phyloP scores from a whole-genome alignment of 2,113 vertebrate genomes.

The Solenodon paradoxus region DNA sequence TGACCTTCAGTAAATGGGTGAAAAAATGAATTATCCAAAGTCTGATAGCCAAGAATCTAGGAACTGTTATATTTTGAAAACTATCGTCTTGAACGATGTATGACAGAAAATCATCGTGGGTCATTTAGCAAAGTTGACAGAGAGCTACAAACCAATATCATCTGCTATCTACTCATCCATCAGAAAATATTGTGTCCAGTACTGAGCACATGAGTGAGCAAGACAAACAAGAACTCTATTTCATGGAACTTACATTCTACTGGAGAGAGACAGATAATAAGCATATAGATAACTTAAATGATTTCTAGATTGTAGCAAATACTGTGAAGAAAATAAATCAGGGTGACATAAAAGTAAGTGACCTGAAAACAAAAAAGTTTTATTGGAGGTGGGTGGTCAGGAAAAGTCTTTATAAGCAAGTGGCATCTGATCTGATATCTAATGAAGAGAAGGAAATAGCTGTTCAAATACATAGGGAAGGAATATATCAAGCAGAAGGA shows the following conservation, averaged over 20 bases:
- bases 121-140: not conserved
- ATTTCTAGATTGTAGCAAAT: not conserved
- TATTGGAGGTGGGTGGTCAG: not conserved
- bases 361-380: not conserved
- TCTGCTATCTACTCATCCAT: not conserved
- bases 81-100: not conserved
- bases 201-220: not conserved
- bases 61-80: not conserved
- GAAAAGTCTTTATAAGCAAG: not conserved
- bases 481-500: not conserved
- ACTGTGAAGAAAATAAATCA: conserved; percentile 48
- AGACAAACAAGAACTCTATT: not conserved
- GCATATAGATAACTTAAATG: not conserved
- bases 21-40: conserved; percentile 30
- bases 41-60: not conserved
- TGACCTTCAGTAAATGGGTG: not conserved
- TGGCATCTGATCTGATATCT: conserved; percentile 17
- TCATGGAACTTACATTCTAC: not conserved
- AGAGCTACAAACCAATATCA: not conserved
- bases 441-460: not conserved
- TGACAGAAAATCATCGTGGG: not conserved
- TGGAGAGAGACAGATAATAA: not conserved
- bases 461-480: not conserved
- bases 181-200: conserved; percentile 13
- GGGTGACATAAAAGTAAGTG: not conserved